Conservation (phyloP, 2,888 invertebrate species). For the Gastracanthus pulcherrimus region DNA sequence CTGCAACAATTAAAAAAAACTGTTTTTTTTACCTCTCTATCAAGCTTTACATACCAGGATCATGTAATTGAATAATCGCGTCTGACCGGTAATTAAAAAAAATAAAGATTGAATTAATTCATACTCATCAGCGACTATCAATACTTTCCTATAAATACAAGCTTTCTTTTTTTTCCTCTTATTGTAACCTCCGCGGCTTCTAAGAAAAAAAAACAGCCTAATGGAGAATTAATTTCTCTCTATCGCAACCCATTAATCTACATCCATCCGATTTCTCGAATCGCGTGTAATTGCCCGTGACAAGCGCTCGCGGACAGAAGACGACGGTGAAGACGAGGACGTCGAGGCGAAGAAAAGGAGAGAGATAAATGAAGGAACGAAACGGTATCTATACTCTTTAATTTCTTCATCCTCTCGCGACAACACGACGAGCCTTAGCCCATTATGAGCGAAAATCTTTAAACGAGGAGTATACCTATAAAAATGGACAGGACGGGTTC, state of each 20-base stretch:
- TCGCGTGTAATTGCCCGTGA: constrained; percentile 44
- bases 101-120: constrained; percentile 7
- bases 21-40: too few relatives aligned
- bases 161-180: not conserved
- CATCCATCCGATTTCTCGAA: constrained; percentile 49
- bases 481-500: not conserved
- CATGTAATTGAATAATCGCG: constrained; percentile 3
- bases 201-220: constrained; percentile 10
- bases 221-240: constrained; percentile 45
- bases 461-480: not conserved
- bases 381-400: constrained; percentile 15
- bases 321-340: not conserved
- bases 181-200: not conserved
- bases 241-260: constrained; percentile 48
- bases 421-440: not conserved
- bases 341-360: constrained; percentile 5
- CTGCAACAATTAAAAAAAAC: too few relatives aligned
- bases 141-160: not conserved
- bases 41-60: too few relatives aligned
- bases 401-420: constrained; percentile 31
- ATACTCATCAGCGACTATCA: constrained; percentile 11
- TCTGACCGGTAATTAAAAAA: not conserved
- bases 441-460: constrained; percentile 6
- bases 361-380: constrained; percentile 7
- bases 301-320: constrained; percentile 1